phyloP scores from a whole-genome alignment of 2,888 invertebrate genomes.

The Pyrgus malvae region DNA sequence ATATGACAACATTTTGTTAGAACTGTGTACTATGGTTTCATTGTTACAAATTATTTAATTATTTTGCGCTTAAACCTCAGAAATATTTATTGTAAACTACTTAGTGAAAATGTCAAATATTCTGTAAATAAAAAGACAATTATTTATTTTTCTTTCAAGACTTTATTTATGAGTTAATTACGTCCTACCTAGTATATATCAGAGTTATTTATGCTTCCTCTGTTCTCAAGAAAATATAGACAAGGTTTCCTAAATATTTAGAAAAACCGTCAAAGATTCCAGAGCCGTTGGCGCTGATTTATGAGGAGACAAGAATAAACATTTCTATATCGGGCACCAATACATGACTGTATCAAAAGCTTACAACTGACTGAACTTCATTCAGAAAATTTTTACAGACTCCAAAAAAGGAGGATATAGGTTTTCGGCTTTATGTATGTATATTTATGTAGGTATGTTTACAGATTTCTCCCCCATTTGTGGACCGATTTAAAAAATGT shows the following conservation, averaged over 20 bases:
- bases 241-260: conserved; percentile 53
- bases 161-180: background rate
- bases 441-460: background rate
- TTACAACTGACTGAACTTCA: conserved; percentile 1
- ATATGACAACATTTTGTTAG: too few relatives aligned
- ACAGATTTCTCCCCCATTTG: too few relatives aligned
- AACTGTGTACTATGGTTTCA: too few relatives aligned
- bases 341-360: conserved; percentile 6
- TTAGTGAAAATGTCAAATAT: too few relatives aligned
- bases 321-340: conserved; percentile 20
- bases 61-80: too few relatives aligned
- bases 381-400: too few relatives aligned
- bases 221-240: conserved; percentile 42
- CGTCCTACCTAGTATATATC: conserved; percentile 32
- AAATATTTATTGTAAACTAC: too few relatives aligned
- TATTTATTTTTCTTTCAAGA: too few relatives aligned
- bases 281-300: conserved; percentile 36
- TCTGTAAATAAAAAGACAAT: too few relatives aligned
- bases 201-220: conserved; percentile 47
- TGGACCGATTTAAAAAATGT: too few relatives aligned
- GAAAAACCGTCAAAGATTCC: conserved; percentile 39
- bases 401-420: too few relatives aligned
- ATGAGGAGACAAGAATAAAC: conserved; percentile 33
- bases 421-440: background rate
- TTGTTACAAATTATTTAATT: too few relatives aligned